These are phyloP conservation scores for Aphelinus certus DNA, from an alignment of 1,140 invertebrate species.

Conservation along the genomic window DNA sequence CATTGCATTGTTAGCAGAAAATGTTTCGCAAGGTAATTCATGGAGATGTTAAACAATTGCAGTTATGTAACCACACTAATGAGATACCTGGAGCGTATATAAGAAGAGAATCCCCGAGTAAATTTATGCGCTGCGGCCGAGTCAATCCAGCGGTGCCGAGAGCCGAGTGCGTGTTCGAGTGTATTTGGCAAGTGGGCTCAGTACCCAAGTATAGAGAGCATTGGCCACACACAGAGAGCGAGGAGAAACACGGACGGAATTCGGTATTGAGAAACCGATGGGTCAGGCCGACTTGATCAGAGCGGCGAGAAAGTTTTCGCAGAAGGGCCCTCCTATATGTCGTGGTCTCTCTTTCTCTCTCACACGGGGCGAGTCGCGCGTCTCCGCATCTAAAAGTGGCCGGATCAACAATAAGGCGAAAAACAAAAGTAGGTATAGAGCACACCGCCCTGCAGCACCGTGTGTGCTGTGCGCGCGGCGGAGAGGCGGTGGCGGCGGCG, in stretches of 20 bases:
- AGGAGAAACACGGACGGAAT: not conserved
- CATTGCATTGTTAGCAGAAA: constrained; percentile 10
- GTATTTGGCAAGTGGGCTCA: not conserved
- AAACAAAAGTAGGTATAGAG: constrained; percentile 3
- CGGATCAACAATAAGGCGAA: constrained; percentile 14
- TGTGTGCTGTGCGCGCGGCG: too few relatives aligned
- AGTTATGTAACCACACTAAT: constrained; percentile 18
- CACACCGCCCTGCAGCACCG: too few relatives aligned
- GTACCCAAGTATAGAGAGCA: not conserved
- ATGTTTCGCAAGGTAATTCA: not conserved
- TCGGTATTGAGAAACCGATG: too few relatives aligned
- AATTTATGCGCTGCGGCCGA: constrained; percentile 10
- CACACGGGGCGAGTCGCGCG: not conserved
- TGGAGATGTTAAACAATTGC: constrained; percentile 22
- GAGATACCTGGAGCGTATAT: constrained; percentile 10
- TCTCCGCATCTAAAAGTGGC: constrained; percentile 6
- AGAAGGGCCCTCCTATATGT: too few relatives aligned
- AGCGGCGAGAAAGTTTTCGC: too few relatives aligned
- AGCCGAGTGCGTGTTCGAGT: not conserved
- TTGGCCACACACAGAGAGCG: too few relatives aligned
- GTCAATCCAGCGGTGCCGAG: not conserved
- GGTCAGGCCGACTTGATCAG: too few relatives aligned
- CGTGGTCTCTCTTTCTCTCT: not conserved
- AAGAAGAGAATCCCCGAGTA: constrained; percentile 8
- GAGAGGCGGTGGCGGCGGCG: too few relatives aligned